A percentile compares a stretch with the other conserved stretches of the same genome.
phyloP scores from a whole-genome alignment of 2,888 invertebrate genomes.

The Drosophila crucigera region DNA sequence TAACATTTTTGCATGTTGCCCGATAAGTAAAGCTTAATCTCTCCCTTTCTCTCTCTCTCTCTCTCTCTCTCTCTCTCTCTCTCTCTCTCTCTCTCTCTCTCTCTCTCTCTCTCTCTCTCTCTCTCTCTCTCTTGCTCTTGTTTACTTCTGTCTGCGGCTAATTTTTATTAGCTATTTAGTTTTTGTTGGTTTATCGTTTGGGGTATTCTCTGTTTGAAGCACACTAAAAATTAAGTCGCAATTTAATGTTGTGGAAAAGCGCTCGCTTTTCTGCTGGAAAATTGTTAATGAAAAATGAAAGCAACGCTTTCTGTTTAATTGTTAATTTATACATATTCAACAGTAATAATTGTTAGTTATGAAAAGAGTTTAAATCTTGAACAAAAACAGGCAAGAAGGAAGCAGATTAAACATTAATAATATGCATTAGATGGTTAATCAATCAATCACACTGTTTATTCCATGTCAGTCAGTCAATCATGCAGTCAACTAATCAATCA shows the following conservation, averaged over 20 bases:
- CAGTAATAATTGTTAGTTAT: not conserved
- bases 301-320: no score
- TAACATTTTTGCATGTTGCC: conserved; percentile 11
- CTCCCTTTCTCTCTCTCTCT: not conserved
- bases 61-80: not conserved
- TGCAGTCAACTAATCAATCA: not conserved
- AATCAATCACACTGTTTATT: not conserved
- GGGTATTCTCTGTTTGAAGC: conserved; percentile 6
- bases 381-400: not conserved
- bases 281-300: not conserved
- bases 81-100: not conserved
- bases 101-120: not conserved
- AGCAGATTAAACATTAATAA: not conserved
- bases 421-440: not conserved
- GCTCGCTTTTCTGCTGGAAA: not conserved
- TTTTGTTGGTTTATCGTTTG: conserved; percentile 8
- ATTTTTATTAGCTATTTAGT: conserved; percentile 51
- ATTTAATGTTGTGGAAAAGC: conserved; percentile 41
- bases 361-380: not conserved
- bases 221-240: conserved; percentile 36
- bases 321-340: not conserved
- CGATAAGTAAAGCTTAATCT: conserved; percentile 5
- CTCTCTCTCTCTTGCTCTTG: not conserved
- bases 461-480: not conserved
- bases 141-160: conserved; percentile 1